These are phyloP conservation scores for Toxostoma redivivum DNA, from an alignment of 2,113 vertebrate species.

Conservation along the genomic window DNA sequence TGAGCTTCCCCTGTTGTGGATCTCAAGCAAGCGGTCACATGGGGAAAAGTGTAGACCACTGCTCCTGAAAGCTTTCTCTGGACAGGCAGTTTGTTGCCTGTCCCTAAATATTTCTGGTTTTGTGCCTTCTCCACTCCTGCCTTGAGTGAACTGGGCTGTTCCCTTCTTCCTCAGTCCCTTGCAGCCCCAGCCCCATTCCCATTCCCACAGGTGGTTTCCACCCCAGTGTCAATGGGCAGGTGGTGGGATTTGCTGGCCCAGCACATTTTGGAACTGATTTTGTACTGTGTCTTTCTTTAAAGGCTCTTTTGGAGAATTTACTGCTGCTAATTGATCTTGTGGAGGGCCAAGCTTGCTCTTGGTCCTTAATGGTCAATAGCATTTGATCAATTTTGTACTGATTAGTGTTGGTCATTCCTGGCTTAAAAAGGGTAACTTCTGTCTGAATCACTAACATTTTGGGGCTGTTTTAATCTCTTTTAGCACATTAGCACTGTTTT, in stretches of 20 bases:
- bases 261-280: not conserved
- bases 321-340: not conserved
- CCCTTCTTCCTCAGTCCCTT: not conserved
- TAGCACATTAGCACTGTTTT: not conserved
- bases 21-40: not conserved
- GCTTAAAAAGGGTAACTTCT: not conserved
- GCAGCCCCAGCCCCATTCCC: not conserved
- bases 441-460: not conserved
- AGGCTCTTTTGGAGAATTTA: not conserved
- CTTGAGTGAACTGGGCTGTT: not conserved
- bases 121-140: not conserved
- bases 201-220: no score
- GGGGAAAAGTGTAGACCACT: not conserved
- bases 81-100: not conserved
- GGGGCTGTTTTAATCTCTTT: not conserved
- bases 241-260: not conserved
- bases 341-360: not conserved
- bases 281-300: not conserved
- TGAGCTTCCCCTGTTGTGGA: accelerated
- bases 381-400: not conserved
- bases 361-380: not conserved
- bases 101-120: not conserved
- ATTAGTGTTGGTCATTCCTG: not conserved
- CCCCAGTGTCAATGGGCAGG: not conserved
- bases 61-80: not conserved